Conservation (phyloP, 2,113 vertebrate species). For the Plecotus auritus region DNA sequence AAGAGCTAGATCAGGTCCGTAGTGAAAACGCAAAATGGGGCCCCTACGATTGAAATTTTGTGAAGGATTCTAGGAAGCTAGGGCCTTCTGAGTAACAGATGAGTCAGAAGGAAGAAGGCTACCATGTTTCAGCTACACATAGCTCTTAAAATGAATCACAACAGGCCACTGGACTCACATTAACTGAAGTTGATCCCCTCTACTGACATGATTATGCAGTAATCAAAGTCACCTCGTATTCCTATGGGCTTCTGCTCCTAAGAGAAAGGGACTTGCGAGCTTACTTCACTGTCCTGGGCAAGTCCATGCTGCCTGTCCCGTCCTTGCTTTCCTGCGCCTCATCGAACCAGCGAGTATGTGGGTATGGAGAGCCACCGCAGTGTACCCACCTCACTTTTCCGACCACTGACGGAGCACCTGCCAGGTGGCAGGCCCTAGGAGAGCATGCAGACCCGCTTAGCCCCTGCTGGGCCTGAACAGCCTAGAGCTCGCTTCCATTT, state of each 20-base stretch:
- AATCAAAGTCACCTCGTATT: neutral
- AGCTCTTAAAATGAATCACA: neutral
- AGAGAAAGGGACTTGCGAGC: neutral
- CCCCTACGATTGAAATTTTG: neutral
- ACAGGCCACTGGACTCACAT: neutral
- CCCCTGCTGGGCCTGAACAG: neutral
- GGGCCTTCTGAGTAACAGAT: neutral
- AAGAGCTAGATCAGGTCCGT: neutral
- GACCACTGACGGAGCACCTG: neutral
- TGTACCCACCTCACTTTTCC: neutral
- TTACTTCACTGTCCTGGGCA: neutral
- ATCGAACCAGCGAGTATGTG: neutral
- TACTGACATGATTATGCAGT: neutral
- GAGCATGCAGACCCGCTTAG: neutral
- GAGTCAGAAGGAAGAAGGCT: neutral
- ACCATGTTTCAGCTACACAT: neutral
- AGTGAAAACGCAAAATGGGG: neutral
- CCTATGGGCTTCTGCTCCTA: neutral
- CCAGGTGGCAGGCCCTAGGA: neutral
- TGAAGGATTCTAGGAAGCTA: constrained; percentile 43
- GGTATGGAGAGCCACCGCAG: neutral
- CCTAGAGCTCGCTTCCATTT: neutral
- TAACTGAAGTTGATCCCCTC: neutral
- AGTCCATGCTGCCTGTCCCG: neutral
- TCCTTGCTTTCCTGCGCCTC: neutral